Conservation (phyloP, 2,113 vertebrate genomes). For the Trichomycterus rosablanca region DNA sequence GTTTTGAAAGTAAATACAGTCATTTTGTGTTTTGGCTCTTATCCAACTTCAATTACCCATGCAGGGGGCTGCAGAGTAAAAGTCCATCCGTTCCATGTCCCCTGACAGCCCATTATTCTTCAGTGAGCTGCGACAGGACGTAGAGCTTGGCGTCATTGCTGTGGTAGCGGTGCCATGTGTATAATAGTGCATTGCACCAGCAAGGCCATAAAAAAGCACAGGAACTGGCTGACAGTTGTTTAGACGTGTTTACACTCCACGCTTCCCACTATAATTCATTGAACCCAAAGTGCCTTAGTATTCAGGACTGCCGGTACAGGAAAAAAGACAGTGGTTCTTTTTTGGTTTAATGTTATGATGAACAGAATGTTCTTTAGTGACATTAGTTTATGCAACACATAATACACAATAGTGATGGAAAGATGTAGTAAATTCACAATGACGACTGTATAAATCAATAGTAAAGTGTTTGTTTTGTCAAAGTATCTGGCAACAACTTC, state of each 20-base stretch:
- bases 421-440: too few relatives aligned
- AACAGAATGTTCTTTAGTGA: constrained; percentile 2
- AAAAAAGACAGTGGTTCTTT: background rate
- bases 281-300: constrained; percentile 2
- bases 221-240: constrained; percentile 43
- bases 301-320: background rate
- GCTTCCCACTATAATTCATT: constrained; percentile 43
- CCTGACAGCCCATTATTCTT: constrained; percentile 31
- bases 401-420: background rate
- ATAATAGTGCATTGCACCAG: constrained; percentile 30
- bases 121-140: constrained; percentile 36
- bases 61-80: constrained; percentile 4
- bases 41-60: constrained; percentile 19
- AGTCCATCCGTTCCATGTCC: constrained; percentile 30
- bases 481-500: too few relatives aligned
- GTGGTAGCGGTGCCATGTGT: constrained; percentile 41
- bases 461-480: too few relatives aligned
- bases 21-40: too few relatives aligned
- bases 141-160: constrained; percentile 33
- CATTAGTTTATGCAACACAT: background rate
- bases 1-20: too few relatives aligned
- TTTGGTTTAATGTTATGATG: background rate
- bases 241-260: constrained; percentile 37
- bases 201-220: constrained; percentile 29
- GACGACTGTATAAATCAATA: too few relatives aligned